Conservation (phyloP, 2,113 vertebrate genomes). For the Podiceps cristatus region DNA sequence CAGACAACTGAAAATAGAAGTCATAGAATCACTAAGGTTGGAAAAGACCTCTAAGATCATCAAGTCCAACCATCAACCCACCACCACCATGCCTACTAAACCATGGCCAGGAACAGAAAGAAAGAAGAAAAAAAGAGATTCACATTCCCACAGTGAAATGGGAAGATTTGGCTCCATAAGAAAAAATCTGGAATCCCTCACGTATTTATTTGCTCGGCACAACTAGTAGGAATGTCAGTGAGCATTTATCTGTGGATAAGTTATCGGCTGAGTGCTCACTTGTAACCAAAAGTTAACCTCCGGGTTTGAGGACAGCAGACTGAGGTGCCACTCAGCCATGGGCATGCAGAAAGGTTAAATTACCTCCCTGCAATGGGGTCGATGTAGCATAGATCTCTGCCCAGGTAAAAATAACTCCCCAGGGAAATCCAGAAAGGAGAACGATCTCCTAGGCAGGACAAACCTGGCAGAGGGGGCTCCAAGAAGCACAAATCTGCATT, state of each 20-base stretch:
- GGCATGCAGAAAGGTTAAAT: neutral
- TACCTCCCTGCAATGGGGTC: neutral
- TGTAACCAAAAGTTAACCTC: neutral
- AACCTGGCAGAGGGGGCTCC: neutral
- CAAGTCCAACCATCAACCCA: too few relatives aligned
- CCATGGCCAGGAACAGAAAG: neutral
- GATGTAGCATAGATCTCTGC: neutral
- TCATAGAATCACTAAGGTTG: too few relatives aligned
- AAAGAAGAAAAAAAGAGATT: neutral
- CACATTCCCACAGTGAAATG: neutral
- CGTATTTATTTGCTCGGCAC: neutral
- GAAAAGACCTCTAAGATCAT: too few relatives aligned
- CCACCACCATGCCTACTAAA: too few relatives aligned
- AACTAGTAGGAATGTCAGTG: neutral
- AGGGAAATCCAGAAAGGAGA: neutral
- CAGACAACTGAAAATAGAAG: neutral
- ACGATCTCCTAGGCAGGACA: neutral
- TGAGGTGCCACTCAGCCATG: neutral
- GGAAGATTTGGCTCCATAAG: neutral
- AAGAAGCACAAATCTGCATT: neutral
- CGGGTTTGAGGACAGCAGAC: neutral
- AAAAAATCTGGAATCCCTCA: neutral
- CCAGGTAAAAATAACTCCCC: neutral
- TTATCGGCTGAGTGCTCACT: fast-evolving
- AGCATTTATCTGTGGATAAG: neutral